These are phyloP conservation scores for Eidolon dupreanum DNA, from an alignment of 2,797 vertebrate genomes.

Conservation along the genomic window DNA sequence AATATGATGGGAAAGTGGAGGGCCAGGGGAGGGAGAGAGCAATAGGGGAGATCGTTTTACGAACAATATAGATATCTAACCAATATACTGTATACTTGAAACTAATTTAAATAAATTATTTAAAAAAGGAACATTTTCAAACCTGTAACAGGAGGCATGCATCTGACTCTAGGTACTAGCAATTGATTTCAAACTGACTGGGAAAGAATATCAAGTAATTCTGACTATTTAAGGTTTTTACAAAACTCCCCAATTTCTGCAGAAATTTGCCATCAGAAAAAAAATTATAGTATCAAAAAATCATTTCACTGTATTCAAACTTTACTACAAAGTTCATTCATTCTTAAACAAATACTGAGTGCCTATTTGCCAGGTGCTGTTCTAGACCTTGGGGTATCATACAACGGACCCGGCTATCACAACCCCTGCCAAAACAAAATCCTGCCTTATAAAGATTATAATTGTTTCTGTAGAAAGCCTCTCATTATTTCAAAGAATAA, in stretches of 20 bases:
- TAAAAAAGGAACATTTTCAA: background rate
- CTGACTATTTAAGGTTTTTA: background rate
- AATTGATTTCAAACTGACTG: background rate
- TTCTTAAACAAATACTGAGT: background rate
- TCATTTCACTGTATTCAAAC: background rate
- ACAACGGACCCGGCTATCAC: background rate
- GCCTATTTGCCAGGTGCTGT: background rate
- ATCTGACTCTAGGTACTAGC: background rate
- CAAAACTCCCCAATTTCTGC: background rate
- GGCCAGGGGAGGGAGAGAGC: too few relatives aligned
- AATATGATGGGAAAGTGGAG: too few relatives aligned
- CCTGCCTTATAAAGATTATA: background rate
- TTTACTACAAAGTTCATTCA: background rate
- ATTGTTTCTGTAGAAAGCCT: background rate
- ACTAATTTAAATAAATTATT: too few relatives aligned
- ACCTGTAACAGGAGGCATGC: background rate
- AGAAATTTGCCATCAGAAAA: background rate
- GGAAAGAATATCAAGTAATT: background rate
- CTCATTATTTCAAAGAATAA: background rate
- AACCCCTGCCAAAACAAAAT: background rate
- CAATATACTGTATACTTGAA: too few relatives aligned
- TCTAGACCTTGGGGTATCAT: background rate
- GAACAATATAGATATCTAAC: too few relatives aligned
- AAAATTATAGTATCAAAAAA: background rate
- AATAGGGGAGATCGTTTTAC: too few relatives aligned